These are phyloP conservation scores for Idaea dimidiata DNA, from an alignment of 2,888 invertebrate species.

Conservation along the genomic window DNA sequence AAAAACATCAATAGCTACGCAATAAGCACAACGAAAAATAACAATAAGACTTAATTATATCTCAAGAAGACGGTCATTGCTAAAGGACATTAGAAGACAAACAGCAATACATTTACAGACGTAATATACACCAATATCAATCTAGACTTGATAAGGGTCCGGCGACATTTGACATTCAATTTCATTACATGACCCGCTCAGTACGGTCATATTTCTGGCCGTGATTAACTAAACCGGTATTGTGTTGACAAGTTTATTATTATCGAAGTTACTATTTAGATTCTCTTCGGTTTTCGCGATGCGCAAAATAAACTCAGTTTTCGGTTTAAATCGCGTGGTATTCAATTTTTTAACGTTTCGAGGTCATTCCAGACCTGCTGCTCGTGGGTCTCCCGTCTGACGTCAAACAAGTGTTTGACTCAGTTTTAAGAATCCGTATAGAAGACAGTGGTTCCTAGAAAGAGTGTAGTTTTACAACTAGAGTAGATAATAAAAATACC, in stretches of 20 bases:
- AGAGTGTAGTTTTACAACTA: too few species aligned
- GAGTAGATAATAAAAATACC: too few species aligned
- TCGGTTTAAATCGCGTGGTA: too few species aligned
- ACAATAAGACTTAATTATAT: background rate
- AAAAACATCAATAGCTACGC: background rate
- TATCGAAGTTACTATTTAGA: background rate
- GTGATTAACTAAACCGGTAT: constrained; percentile 20
- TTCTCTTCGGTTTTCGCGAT: background rate
- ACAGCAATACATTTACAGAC: background rate
- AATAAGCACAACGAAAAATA: background rate
- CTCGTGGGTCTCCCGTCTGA: too few species aligned
- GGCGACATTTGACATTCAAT: constrained; percentile 9
- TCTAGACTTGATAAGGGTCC: constrained; percentile 15
- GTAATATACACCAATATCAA: constrained; percentile 15
- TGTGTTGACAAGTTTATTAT: constrained; percentile 7
- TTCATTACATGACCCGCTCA: constrained; percentile 17
- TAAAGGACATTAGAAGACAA: background rate
- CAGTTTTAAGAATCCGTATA: too few species aligned
- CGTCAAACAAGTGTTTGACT: too few species aligned
- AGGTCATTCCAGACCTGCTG: too few species aligned
- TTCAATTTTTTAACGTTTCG: too few species aligned
- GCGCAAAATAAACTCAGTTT: background rate
- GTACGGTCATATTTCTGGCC: constrained; percentile 8
- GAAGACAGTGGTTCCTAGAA: too few species aligned
- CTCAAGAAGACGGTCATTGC: constrained; percentile 1